These are phyloP conservation scores for Cebus imitator DNA, from an alignment of 2,113 vertebrate genomes.

Conservation along the genomic window DNA sequence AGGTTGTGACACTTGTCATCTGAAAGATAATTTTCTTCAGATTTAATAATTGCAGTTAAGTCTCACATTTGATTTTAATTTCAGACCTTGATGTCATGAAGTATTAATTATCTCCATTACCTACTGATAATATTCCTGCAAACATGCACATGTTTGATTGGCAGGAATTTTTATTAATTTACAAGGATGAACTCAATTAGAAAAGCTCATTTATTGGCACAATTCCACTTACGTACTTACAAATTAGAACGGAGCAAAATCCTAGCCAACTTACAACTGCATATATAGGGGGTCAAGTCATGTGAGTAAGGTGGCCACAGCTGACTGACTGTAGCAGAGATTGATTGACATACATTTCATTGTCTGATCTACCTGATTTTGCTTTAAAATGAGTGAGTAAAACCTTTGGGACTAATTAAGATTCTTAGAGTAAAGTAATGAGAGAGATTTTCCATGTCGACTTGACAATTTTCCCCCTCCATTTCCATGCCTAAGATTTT, in stretches of 20 bases:
- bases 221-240: conserved; percentile 76
- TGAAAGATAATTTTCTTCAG: conserved; percentile 81
- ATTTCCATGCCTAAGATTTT: conserved; percentile 81
- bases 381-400: conserved; percentile 74
- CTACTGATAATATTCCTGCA: conserved; percentile 78
- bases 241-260: conserved; percentile 64
- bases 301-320: neutral
- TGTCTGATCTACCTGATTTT: conserved; percentile 81
- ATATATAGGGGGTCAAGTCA: conserved; percentile 69
- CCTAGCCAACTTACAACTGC: conserved; percentile 77
- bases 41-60: conserved; percentile 81
- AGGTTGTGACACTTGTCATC: conserved; percentile 80
- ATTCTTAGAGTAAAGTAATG: conserved; percentile 84
- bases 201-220: conserved; percentile 77
- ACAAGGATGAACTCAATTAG: conserved; percentile 84
- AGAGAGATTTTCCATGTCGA: conserved; percentile 77
- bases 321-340: conserved; percentile 72
- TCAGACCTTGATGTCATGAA: conserved; percentile 78
- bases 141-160: conserved; percentile 78
- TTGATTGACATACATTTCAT: conserved; percentile 78
- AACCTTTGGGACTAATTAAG: conserved; percentile 88
- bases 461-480: neutral
- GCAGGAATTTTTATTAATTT: conserved; percentile 83
- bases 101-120: conserved; percentile 82
- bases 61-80: conserved; percentile 82